A percentile compares a stretch with the other conserved stretches of the same genome.
These are phyloP conservation scores for Motacilla alba DNA, from an alignment of 2,113 vertebrate genomes.

Conservation along the genomic window DNA sequence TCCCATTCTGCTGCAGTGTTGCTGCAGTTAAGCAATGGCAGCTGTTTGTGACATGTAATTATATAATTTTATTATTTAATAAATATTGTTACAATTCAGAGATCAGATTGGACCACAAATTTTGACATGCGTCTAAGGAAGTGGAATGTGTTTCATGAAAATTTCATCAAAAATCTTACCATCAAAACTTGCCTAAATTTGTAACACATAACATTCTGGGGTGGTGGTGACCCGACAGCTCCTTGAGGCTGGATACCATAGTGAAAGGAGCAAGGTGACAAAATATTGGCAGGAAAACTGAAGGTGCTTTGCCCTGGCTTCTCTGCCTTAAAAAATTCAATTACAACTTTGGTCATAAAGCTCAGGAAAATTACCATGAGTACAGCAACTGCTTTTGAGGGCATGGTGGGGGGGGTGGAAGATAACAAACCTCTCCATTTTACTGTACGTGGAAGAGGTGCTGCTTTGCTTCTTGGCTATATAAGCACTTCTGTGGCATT, in stretches of 20 bases:
- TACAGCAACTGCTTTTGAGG: neutral
- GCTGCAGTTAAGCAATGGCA: neutral
- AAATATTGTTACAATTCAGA: neutral
- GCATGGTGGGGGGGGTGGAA: accelerated
- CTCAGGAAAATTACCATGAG: neutral
- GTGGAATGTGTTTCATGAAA: neutral
- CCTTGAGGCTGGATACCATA: neutral
- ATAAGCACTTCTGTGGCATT: neutral
- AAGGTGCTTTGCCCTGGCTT: neutral
- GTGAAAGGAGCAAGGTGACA: neutral
- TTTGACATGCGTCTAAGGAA: neutral
- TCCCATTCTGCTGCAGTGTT: neutral
- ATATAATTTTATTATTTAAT: neutral
- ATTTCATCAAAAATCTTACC: neutral
- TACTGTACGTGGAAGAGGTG: neutral
- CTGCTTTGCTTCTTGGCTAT: neutral
- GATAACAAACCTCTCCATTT: neutral
- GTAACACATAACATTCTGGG: neutral
- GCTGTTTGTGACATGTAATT: neutral
- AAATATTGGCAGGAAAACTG: neutral
- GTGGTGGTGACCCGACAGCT: neutral
- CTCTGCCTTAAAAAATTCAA: neutral
- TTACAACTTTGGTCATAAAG: neutral
- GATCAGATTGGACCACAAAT: neutral
- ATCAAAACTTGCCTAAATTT: neutral